phyloP scores from a whole-genome alignment of 2,888 invertebrate genomes.

The Ceriagrion tenellum region DNA sequence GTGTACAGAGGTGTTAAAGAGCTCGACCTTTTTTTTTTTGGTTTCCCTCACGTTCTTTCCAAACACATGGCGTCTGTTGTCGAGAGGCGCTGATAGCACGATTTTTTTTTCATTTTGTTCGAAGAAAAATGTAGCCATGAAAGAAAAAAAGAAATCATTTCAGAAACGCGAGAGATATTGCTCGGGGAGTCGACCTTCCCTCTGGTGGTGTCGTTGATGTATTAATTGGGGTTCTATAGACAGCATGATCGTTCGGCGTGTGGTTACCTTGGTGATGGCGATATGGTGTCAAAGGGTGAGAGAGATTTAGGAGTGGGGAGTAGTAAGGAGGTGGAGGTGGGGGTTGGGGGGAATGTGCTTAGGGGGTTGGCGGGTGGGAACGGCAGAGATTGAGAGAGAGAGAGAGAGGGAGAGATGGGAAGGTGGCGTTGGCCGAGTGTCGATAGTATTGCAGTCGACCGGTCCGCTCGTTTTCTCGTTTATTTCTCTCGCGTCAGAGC shows the following conservation, averaged over 20 bases:
- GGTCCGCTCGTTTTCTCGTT: background rate
- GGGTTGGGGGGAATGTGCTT: background rate
- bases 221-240: background rate
- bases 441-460: background rate
- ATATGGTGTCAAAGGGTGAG: background rate
- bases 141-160: background rate
- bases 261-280: background rate
- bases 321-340: background rate
- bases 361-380: background rate
- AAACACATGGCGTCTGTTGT: background rate
- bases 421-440: background rate
- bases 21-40: background rate
- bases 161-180: background rate
- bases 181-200: background rate
- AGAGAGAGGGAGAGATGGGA: background rate
- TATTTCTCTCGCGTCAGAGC: background rate
- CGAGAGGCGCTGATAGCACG: background rate
- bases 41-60: background rate
- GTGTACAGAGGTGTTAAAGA: background rate
- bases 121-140: background rate
- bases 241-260: background rate
- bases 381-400: too few relatives aligned
- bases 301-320: background rate
- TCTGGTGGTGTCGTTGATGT: background rate
- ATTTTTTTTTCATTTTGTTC: background rate